A percentile compares a stretch with the other conserved stretches of the same genome.
These are phyloP conservation scores for Pangasius sanitwongsei DNA, from an alignment of 2,797 vertebrate species.

Conservation along the genomic window DNA sequence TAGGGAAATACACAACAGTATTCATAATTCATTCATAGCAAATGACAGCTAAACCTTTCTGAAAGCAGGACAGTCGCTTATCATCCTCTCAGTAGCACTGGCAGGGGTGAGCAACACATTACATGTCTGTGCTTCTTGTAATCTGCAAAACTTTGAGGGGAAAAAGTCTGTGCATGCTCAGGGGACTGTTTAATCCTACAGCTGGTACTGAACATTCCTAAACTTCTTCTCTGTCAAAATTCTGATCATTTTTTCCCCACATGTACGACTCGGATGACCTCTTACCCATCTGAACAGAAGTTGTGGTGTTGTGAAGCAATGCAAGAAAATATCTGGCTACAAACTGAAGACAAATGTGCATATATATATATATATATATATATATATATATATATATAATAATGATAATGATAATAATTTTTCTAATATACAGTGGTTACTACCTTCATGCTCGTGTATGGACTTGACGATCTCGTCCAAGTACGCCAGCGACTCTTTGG, in stretches of 20 bases:
- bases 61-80: constrained; percentile 40
- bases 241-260: constrained; percentile 47
- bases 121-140: constrained; percentile 13
- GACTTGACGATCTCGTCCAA: constrained; percentile 78
- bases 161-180: constrained; percentile 25
- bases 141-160: constrained; percentile 23
- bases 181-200: constrained; percentile 34
- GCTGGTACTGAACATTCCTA: constrained; percentile 40
- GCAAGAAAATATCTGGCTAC: not conserved
- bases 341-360: not conserved
- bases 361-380: not conserved
- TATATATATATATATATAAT: not conserved
- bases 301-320: constrained; percentile 8
- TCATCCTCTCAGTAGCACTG: not conserved
- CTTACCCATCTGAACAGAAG: constrained; percentile 35
- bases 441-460: constrained; percentile 72
- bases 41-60: constrained; percentile 1
- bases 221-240: constrained; percentile 52
- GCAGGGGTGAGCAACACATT: not conserved
- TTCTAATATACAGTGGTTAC: not conserved
- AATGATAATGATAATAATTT: not conserved
- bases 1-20: not conserved
- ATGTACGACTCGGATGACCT: constrained; percentile 43
- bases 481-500: constrained; percentile 72
- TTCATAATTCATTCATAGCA: not conserved